phyloP scores from a whole-genome alignment of 2,888 invertebrate genomes.

The Hirtodrosophila trivittata region DNA sequence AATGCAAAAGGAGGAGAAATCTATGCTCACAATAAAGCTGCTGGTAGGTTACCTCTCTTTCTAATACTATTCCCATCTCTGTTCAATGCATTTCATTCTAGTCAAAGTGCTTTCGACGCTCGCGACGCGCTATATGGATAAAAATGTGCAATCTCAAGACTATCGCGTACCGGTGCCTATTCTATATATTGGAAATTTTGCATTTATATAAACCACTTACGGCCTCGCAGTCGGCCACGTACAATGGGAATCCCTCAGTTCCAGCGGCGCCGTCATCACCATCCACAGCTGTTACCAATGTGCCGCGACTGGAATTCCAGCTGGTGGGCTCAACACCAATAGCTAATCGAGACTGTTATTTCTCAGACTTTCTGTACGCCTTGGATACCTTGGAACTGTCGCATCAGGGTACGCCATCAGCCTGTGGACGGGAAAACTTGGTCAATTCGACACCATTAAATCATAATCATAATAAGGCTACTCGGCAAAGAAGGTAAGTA shows the following conservation, averaged over 20 bases:
- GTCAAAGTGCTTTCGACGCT: slow-evolving; percentile 79
- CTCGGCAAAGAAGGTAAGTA: slow-evolving; percentile 72
- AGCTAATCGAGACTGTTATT: slow-evolving; percentile 55
- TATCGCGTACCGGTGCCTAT: slow-evolving; percentile 67
- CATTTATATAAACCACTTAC: slow-evolving; percentile 65
- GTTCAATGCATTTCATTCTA: slow-evolving; percentile 29
- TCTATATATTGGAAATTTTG: slow-evolving; percentile 71
- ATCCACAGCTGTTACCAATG: slow-evolving; percentile 23
- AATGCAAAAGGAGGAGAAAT: slow-evolving; percentile 73
- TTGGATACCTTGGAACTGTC: slow-evolving; percentile 72
- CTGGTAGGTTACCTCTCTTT: slow-evolving; percentile 62
- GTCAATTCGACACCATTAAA: slow-evolving; percentile 83
- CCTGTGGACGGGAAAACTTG: slow-evolving; percentile 62
- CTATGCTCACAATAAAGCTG: slow-evolving; percentile 76
- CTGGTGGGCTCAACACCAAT: slow-evolving; percentile 72
- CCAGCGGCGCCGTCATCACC: slow-evolving; percentile 45
- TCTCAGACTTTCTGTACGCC: slow-evolving; percentile 54
- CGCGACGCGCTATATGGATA: slow-evolving; percentile 79
- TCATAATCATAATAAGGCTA: slow-evolving; percentile 75
- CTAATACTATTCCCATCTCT: not conserved
- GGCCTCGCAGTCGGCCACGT: slow-evolving; percentile 15
- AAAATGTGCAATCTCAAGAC: slow-evolving; percentile 83
- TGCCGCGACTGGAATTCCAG: slow-evolving; percentile 49
- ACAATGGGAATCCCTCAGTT: slow-evolving; percentile 8
- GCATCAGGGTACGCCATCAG: slow-evolving; percentile 71